Conservation (phyloP, 2,888 invertebrate species). For the Ormyrus nitidulus region DNA sequence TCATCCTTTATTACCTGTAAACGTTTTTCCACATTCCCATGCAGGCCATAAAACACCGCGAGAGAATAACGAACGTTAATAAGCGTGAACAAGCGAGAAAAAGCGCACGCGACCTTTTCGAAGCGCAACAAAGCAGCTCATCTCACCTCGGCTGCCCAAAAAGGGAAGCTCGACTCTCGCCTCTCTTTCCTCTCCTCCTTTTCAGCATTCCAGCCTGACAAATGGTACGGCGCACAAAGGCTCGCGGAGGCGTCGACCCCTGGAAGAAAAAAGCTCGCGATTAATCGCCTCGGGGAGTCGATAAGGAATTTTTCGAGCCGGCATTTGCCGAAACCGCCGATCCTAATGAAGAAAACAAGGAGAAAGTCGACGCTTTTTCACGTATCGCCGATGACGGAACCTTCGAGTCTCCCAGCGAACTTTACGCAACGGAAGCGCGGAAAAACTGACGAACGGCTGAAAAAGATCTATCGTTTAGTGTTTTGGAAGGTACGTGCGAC, state of each 20-base stretch:
- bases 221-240: slow-evolving; percentile 32
- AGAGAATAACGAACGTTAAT: too few relatives aligned
- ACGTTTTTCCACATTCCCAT: too few relatives aligned
- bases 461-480: background rate
- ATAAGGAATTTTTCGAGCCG: background rate
- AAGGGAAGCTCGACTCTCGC: background rate
- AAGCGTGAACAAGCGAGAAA: background rate
- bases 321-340: slow-evolving; percentile 1
- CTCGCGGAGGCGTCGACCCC: background rate
- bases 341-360: slow-evolving; percentile 23
- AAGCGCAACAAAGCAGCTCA: slow-evolving; percentile 15
- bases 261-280: slow-evolving; percentile 17
- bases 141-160: slow-evolving; percentile 6
- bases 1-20: too few relatives aligned
- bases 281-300: slow-evolving; percentile 28
- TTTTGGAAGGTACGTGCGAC: background rate
- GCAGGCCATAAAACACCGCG: too few relatives aligned
- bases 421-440: slow-evolving; percentile 43
- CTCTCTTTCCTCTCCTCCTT: slow-evolving; percentile 4
- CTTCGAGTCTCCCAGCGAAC: slow-evolving; percentile 8
- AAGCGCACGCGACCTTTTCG: background rate
- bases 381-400: slow-evolving; percentile 6
- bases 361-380: slow-evolving; percentile 29
- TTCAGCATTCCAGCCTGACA: slow-evolving; percentile 26
- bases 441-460: slow-evolving; percentile 6